Conservation (phyloP, 1,140 invertebrate species). For the Drosophila mojavensis region DNA sequence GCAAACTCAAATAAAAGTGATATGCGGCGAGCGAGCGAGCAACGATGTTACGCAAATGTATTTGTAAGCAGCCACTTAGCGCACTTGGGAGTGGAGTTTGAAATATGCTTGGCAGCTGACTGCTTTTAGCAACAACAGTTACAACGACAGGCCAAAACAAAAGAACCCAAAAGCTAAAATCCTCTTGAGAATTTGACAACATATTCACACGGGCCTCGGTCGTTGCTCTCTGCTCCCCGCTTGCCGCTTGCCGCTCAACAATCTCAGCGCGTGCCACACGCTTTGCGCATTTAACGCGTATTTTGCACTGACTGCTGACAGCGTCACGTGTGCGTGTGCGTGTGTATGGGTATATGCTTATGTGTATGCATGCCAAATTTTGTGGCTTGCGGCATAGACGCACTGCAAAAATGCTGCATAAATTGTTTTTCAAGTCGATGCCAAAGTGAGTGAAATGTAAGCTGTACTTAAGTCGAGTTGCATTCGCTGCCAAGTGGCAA, state of each 20-base stretch:
- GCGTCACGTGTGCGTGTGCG: background rate
- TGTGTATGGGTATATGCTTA: constrained; percentile 11
- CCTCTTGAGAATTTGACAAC: constrained; percentile 80
- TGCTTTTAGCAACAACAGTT: constrained; percentile 49
- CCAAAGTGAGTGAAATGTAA: constrained; percentile 66
- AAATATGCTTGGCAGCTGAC: constrained; percentile 75
- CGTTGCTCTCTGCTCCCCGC: constrained; percentile 4
- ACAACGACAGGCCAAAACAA: constrained; percentile 37
- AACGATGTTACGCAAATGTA: constrained; percentile 70
- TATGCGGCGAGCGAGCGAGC: constrained; percentile 45
- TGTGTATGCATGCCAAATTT: constrained; percentile 39
- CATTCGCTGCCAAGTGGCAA: constrained; percentile 7
- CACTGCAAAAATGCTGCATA: constrained; percentile 64
- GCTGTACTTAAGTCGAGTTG: constrained; percentile 41
- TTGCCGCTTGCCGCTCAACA: constrained; percentile 30
- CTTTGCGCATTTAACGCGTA: constrained; percentile 81
- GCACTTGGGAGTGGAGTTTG: constrained; percentile 75
- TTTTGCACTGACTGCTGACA: constrained; percentile 64
- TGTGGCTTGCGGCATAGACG: constrained; percentile 28
- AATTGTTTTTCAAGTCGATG: constrained; percentile 69
- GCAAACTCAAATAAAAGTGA: constrained; percentile 81
- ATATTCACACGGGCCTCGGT: constrained; percentile 63
- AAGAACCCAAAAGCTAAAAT: constrained; percentile 62
- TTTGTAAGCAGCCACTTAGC: constrained; percentile 81
- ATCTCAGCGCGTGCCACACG: constrained; percentile 77